Evolutionary conservation across 1,140 invertebrate species (phyloP), one percentile per base, ranked within the genome.

Genomic region (Aleiodes sp.): DNA sequence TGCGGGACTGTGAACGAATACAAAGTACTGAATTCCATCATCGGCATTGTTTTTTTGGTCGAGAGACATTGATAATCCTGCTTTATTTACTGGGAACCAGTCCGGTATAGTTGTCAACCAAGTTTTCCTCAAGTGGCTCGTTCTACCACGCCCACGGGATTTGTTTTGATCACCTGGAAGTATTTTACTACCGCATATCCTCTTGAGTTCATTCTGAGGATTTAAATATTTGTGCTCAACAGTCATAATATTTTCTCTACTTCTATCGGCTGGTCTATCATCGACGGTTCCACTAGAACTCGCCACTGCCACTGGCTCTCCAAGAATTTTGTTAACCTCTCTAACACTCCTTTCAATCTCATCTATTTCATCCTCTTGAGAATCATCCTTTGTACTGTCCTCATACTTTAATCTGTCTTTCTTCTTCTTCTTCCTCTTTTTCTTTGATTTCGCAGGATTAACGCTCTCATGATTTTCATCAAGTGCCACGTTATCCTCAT

Each of bases 141-240:
- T 79, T 75, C 88, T 80, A 16, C 87, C 87, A 72, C 89, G 82
- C 43, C 87, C 86, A 79, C 88, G 89, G 65, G 86, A 88, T 82
- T 90, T 92, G 72, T 86, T 87, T 76, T 90, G 88, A 75, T 92
- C 91, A 62, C 87, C 87, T 79, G 92, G 90, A 14, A 94, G 88
- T 64, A 93, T 91, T 82, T 92, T 92, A 8, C 92, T 91, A 4
- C 95, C 95, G 89, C 97, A 97, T 74, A 95, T 93, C 76, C 90
- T 90, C 68, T 91, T 93, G 70, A 96, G 85, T 86, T 97, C 96
- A 86, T 94, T 94, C 63, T 92, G 91, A 29, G 92, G 89, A 87
- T 95, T 96, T 2, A 97, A 84, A 83, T 94, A 87, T 79, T 93
- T 94, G 62, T 89, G 86, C 57, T 94, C 91, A 2, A 94, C 85